Conservation (phyloP, 2,888 invertebrate genomes). For the Scaeva pyrastri region DNA sequence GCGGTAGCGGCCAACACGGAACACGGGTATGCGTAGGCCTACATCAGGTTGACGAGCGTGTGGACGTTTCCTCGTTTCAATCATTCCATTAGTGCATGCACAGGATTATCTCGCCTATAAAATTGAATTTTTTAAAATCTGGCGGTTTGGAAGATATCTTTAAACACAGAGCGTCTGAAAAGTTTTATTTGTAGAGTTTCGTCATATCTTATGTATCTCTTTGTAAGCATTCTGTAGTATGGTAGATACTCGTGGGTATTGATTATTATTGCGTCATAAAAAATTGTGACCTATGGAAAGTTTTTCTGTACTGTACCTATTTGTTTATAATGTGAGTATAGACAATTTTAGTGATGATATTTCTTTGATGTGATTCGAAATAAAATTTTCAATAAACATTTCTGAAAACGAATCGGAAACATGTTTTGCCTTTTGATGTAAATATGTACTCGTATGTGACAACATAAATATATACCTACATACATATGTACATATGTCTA, state of each 20-base stretch:
- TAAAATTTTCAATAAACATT: too few species aligned
- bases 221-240: not conserved
- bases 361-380: not conserved
- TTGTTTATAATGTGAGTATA: not conserved
- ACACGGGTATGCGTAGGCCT: constrained; percentile 27
- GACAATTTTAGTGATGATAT: too few species aligned
- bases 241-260: not conserved
- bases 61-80: constrained; percentile 55
- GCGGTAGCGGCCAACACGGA: not conserved
- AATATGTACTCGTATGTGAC: too few species aligned
- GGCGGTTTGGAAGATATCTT: not conserved
- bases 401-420: too few species aligned
- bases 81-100: constrained; percentile 58
- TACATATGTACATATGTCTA: too few species aligned
- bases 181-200: constrained; percentile 4
- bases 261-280: constrained; percentile 13
- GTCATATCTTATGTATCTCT: constrained; percentile 26
- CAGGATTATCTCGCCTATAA: constrained; percentile 9
- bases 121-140: not conserved
- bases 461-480: not conserved
- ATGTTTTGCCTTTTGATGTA: too few species aligned
- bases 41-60: constrained; percentile 1
- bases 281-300: constrained; percentile 25
- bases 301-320: constrained; percentile 4
- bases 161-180: too few species aligned